These are phyloP conservation scores for Hermaeophaga mercurialis DNA, from an alignment of 2,888 invertebrate genomes.

Conservation along the genomic window DNA sequence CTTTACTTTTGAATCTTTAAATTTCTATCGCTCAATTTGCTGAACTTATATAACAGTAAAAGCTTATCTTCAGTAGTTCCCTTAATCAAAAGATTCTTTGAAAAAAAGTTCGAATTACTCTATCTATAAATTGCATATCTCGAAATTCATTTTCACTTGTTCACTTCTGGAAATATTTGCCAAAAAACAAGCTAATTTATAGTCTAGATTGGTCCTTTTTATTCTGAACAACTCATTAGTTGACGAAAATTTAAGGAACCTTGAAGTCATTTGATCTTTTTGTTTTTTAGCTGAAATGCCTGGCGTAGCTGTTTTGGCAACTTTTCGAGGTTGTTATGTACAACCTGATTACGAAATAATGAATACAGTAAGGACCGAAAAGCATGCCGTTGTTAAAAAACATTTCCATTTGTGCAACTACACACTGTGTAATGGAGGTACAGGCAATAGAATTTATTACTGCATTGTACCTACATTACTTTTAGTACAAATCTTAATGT, in stretches of 20 bases:
- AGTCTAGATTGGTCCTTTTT: no score
- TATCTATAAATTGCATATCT: no score
- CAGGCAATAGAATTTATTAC: slow-evolving; percentile 7
- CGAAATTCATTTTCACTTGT: no score
- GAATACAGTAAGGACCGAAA: slow-evolving; percentile 24
- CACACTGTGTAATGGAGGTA: slow-evolving; percentile 28
- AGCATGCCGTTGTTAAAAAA: slow-evolving; percentile 22
- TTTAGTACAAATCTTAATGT: slow-evolving; percentile 13
- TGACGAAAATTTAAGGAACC: not conserved
- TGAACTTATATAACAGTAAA: no score
- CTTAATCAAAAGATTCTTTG: no score
- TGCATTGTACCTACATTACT: not conserved
- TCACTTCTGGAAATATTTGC: no score
- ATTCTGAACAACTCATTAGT: no score
- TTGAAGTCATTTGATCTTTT: not conserved
- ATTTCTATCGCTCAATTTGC: no score
- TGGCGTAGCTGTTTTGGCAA: slow-evolving; percentile 38
- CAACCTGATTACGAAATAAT: slow-evolving; percentile 28
- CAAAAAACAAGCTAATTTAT: no score
- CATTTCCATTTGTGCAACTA: slow-evolving; percentile 30
- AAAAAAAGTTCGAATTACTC: no score
- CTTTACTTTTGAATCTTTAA: no score
- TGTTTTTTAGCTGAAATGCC: slow-evolving; percentile 40
- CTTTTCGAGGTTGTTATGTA: slow-evolving; percentile 37
- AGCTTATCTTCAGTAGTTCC: no score